Evolutionary conservation across 2,113 vertebrate genomes (phyloP), one percentile per base, ranked within the genome.

Genomic region (Piaya cayana): DNA sequence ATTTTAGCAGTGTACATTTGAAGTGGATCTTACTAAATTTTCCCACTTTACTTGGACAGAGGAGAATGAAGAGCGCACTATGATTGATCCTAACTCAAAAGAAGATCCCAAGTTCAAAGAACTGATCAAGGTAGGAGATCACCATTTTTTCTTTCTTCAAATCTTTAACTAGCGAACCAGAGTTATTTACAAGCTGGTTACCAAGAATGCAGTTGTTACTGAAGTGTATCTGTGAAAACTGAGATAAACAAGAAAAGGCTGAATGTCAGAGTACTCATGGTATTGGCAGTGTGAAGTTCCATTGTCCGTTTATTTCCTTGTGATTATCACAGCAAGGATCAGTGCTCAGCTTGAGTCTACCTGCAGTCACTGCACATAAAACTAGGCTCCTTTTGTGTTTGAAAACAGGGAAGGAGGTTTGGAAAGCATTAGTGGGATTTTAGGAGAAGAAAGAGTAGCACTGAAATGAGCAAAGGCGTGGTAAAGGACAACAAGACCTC

Each of bases 91-190:
- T 20, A 98, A 97, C 39, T 99, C 99, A 7, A 98, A 98, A 94
- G 99, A 99, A 12, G 98, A 99, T 77, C 97, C 98, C 67, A 99
- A 98, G 82, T 99, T 99, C 95, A 99, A 99, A 98, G 99, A 99
- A 43, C 98, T 99, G 30, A 97, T 99, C 89, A 99, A 99, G 99
- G 99, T 99, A 97, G 74, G 97, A 70, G 45, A 71, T 72, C 5
- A 21, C 7, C 50, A 1, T 67, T 68, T 42, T 67, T 18, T 23
- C 10, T 7, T 81, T 63, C 34, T 32, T 29, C 19, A 84, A 9
- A 23, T 49, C 47, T 64, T 67, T 39, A 26, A 21, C 27, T 67
- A 8, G 56, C 26, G 26, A 81, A n/a, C 23, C 4, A 8, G 29
- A 55, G 30, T 68, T 1, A 43, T 56, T 92, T 81, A 16, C 30